phyloP scores from a whole-genome alignment of 2,113 vertebrate genomes.

The Zosterops borbonicus region DNA sequence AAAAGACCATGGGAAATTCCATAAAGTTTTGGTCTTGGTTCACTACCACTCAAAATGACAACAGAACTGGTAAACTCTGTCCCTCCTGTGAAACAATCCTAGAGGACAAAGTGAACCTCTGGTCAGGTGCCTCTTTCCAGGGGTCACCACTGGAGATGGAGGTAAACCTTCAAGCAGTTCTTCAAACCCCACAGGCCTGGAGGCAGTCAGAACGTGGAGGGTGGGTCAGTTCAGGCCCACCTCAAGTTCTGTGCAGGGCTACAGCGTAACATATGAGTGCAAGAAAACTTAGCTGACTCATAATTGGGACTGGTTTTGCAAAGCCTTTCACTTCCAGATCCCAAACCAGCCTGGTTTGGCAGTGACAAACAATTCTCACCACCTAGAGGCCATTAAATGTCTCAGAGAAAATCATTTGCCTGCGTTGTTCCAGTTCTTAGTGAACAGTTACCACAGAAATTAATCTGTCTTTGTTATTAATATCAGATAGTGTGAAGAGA shows the following conservation, averaged over 20 bases:
- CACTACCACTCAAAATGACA: neutral
- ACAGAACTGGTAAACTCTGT: neutral
- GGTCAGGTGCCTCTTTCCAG: neutral
- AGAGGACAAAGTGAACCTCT: neutral
- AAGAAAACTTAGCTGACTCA: neutral
- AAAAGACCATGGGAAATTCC: neutral
- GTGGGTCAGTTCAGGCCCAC: fast-evolving
- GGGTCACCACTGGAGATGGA: neutral
- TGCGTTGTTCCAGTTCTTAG: neutral
- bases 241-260: neutral
- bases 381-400: neutral
- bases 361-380: neutral
- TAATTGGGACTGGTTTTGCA: neutral
- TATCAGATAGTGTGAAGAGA: neutral
- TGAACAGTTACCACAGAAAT: neutral
- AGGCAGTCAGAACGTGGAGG: neutral
- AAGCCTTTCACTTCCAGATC: neutral
- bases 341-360: neutral
- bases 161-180: neutral
- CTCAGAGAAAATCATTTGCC: neutral
- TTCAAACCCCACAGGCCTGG: neutral
- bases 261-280: neutral
- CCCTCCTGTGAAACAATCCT: neutral
- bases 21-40: neutral
- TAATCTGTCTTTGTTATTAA: neutral